These are phyloP conservation scores for Listrodromus nycthemerus DNA, from an alignment of 2,888 invertebrate species.

Conservation along the genomic window DNA sequence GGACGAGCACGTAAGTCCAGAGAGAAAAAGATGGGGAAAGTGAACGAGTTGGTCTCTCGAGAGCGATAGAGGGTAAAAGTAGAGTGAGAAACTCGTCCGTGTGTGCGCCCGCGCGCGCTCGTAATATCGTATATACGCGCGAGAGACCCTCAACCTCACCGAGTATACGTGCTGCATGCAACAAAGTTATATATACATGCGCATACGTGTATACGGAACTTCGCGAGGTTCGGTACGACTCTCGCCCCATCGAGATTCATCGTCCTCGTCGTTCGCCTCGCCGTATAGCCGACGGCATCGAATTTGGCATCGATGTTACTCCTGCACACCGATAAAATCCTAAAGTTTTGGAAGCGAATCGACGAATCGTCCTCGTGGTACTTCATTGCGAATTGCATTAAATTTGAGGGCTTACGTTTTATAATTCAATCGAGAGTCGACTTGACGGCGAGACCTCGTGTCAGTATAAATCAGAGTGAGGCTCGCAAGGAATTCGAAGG, in stretches of 20 bases:
- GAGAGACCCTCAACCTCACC: slow-evolving; percentile 68
- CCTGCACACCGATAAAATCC: neutral
- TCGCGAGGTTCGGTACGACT: neutral
- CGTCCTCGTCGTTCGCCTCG: neutral
- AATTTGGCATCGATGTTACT: slow-evolving; percentile 13
- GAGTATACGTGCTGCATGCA: neutral
- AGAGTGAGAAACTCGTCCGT: slow-evolving; percentile 19
- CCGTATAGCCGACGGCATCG: neutral
- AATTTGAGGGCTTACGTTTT: neutral
- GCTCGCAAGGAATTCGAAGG: slow-evolving; percentile 47
- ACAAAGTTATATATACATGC: neutral
- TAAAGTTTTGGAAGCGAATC: neutral
- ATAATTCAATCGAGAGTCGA: neutral
- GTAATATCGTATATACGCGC: slow-evolving; percentile 64
- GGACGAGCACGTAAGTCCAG: slow-evolving; percentile 12
- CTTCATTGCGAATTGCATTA: neutral
- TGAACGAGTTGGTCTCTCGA: slow-evolving; percentile 9
- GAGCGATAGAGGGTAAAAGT: slow-evolving; percentile 24
- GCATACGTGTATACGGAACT: neutral
- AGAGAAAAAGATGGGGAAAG: slow-evolving; percentile 28
- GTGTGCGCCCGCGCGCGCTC: slow-evolving; percentile 64
- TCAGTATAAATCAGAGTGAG: slow-evolving; percentile 38
- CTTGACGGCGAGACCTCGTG: neutral
- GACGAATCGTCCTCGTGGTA: neutral
- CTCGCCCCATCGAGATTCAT: neutral